A percentile compares a stretch with the other conserved stretches of the same genome.
Evolutionary conservation across 2,113 vertebrate genomes (phyloP).

Genomic region (Thunnus maccoyii): DNA sequence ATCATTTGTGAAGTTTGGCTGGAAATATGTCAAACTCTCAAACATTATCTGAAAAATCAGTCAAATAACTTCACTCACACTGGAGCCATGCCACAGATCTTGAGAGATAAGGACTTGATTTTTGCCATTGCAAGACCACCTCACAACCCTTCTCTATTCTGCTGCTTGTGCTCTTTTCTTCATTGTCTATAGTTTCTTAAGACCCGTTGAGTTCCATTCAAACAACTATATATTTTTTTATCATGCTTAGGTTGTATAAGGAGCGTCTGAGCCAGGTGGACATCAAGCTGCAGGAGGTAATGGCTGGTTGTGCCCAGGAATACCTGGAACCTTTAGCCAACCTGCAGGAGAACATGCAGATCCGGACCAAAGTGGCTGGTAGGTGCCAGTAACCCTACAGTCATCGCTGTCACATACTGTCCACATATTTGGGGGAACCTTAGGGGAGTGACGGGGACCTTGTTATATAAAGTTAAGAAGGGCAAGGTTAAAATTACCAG

Average conservation of each 20-base stretch:
- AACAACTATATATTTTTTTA: background rate
- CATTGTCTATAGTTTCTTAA: too few relatives aligned
- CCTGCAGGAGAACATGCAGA: constrained; percentile 99
- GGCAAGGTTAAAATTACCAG: too few relatives aligned
- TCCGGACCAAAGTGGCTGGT: constrained; percentile 99
- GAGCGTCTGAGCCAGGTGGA: constrained; percentile 98
- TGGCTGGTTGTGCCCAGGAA: constrained; percentile 96
- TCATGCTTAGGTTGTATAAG: constrained; percentile 90
- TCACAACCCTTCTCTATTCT: background rate
- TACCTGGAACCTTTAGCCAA: constrained; percentile 98
- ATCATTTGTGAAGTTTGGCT: background rate
- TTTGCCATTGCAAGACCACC: background rate
- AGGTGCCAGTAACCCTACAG: constrained; percentile 39
- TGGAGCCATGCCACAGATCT: background rate
- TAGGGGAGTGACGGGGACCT: too few relatives aligned
- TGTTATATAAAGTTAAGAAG: too few relatives aligned
- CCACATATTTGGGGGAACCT: too few relatives aligned
- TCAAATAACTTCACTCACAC: background rate
- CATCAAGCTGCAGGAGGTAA: constrained; percentile 97
- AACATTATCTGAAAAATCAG: background rate
- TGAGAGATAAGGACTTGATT: background rate
- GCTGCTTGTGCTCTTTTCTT: background rate
- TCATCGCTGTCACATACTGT: background rate
- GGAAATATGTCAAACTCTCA: background rate
- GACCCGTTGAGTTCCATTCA: too few relatives aligned